phyloP scores from a whole-genome alignment of 2,797 vertebrate species.

The Epinephelus malabaricus region DNA sequence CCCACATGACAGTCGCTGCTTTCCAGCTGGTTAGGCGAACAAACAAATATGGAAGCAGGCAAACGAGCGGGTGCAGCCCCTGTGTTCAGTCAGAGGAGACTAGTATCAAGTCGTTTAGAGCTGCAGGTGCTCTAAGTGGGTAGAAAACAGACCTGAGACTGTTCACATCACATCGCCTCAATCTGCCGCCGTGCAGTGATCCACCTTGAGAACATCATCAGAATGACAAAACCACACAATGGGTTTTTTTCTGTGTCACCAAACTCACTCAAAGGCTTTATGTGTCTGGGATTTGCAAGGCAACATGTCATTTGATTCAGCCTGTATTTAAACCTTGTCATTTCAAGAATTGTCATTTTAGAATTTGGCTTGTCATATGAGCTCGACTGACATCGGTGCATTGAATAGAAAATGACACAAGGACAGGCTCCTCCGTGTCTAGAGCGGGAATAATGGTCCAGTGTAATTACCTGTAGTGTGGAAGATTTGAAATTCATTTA shows the following conservation, averaged over 20 bases:
- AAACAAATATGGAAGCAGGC: slow-evolving; percentile 71
- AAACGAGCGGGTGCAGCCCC: slow-evolving; percentile 54
- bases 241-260: slow-evolving; percentile 20
- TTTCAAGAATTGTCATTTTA: slow-evolving; percentile 51
- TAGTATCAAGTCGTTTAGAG: slow-evolving; percentile 30
- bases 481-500: slow-evolving; percentile 78
- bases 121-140: slow-evolving; percentile 52
- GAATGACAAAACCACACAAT: slow-evolving; percentile 38
- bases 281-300: slow-evolving; percentile 31
- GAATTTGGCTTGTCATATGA: slow-evolving; percentile 50
- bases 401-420: slow-evolving; percentile 54
- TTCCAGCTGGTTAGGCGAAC: slow-evolving; percentile 78
- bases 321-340: slow-evolving; percentile 48
- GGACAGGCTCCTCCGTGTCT: slow-evolving; percentile 56
- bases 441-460: slow-evolving; percentile 65
- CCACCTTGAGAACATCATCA: slow-evolving; percentile 44
- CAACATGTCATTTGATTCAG: slow-evolving; percentile 48
- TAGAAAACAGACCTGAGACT: slow-evolving; percentile 43
- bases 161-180: neutral
- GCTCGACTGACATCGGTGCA: slow-evolving; percentile 27
- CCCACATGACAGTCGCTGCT: slow-evolving; percentile 59
- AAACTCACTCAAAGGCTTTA: slow-evolving; percentile 25
- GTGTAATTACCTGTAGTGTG: slow-evolving; percentile 83
- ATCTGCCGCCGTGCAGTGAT: slow-evolving; percentile 14
- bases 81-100: slow-evolving; percentile 48